Percentiles rank a stretch among this genome's conserved stretches.
Evolutionary conservation across 2,797 vertebrate species (phyloP).

Genomic region (Astyanax mexicanus): DNA sequence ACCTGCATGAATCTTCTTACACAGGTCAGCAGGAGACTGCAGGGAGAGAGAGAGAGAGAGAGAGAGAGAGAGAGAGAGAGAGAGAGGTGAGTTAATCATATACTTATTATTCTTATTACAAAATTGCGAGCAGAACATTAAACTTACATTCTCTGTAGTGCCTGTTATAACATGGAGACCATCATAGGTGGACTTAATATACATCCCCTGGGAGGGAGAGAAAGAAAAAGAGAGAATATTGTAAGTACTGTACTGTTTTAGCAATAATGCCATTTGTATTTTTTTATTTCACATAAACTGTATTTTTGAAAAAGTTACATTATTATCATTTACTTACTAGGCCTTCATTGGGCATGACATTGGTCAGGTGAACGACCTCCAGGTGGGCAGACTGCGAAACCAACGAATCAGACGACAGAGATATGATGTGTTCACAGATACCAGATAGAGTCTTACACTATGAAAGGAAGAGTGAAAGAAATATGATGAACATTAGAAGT

Average conservation of each 20-base stretch:
- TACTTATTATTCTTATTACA: background rate
- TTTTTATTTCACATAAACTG: too few species aligned
- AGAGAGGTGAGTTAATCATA: background rate
- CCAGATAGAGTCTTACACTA: conserved; percentile 59
- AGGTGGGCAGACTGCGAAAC: conserved; percentile 80
- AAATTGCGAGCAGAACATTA: background rate
- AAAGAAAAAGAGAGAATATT: background rate
- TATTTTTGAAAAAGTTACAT: too few species aligned
- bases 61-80: conserved; percentile 8
- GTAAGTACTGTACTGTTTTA: too few species aligned
- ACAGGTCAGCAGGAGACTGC: conserved; percentile 69
- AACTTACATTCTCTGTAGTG: conserved; percentile 87
- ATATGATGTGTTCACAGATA: conserved; percentile 85
- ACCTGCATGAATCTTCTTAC: conserved; percentile 71
- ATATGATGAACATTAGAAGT: too few species aligned
- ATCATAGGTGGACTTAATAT: conserved; percentile 90
- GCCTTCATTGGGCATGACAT: conserved; percentile 76
- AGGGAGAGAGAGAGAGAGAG: conserved; percentile 8
- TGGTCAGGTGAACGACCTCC: conserved; percentile 79
- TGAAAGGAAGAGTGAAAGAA: conserved; percentile 3
- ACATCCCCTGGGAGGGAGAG: conserved; percentile 80
- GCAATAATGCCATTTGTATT: too few species aligned
- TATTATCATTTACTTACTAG: conserved; percentile 74
- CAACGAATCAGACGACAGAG: conserved; percentile 81
- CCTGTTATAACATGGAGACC: conserved; percentile 86